Evolutionary conservation across 1,140 invertebrate species (phyloP).

Genomic region (Archivesica marissinica): DNA sequence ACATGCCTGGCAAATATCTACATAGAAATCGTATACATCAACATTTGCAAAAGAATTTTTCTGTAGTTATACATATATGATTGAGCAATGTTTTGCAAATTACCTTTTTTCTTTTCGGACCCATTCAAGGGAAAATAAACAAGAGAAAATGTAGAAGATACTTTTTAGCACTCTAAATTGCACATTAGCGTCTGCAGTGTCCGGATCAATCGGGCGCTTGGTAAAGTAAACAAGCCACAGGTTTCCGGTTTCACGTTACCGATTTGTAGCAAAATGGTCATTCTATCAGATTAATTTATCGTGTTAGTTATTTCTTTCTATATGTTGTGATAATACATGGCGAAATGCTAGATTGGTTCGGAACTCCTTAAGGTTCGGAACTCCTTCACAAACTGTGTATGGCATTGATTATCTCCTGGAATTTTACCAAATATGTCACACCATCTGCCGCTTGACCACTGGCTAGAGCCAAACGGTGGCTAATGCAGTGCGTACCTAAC

Average conservation of each 20-base stretch:
- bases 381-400: slow-evolving; percentile 16
- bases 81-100: not conserved
- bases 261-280: slow-evolving; percentile 4
- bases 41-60: slow-evolving; percentile 21
- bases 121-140: not conserved
- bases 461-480: not conserved
- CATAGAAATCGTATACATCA: not conserved
- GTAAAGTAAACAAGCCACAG: not conserved
- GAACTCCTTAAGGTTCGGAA: slow-evolving; percentile 26
- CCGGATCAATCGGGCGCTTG: not conserved
- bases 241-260: not conserved
- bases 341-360: slow-evolving; percentile 10
- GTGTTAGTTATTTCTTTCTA: not conserved
- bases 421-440: not conserved
- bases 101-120: slow-evolving; percentile 35
- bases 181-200: not conserved
- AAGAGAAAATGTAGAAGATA: not conserved
- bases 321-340: not conserved
- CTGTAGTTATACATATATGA: not conserved
- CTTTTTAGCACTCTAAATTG: not conserved
- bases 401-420: too few species aligned
- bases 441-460: not conserved
- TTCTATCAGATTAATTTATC: not conserved
- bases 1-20: not conserved
- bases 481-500: not conserved